Base-by-base conservation (phyloP, 2,888 invertebrate genomes). In the Papilio protenor region DNA sequence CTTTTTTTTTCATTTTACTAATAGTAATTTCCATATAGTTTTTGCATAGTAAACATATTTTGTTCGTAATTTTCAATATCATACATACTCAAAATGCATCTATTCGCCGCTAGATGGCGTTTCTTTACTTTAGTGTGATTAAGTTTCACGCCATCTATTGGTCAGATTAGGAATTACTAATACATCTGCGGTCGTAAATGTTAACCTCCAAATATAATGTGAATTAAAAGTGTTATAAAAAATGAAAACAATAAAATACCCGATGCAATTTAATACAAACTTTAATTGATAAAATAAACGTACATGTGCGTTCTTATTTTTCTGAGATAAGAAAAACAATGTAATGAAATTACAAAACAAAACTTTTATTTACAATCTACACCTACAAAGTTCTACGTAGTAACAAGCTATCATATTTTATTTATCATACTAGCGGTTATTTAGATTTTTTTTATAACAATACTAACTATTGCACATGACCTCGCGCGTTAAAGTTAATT, bases 51-150 rank as follows among this genome's bases (percentile, higher is more conserved):
- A 14, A 49, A 49, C 40, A 40, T 8, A 40, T 40, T 40, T 40
- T 40, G 40, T 8, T 45, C 8, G 11, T 27, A 8, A 1, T 27
- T 40, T 40, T 40, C 40, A 18, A 8, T n/a, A 21, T n/a, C n/a
- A n/a, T 2, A n/a, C n/a, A n/a, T 16, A 21, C 23, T 18, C n/a
- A 12, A 59, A 57, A 12, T 59, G 0, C 10, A 23, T 0, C 27
- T 61, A 61, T 61, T 61, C 16, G 14, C 27, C 61, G 61, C 61
- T 61, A 61, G 61, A 61, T 61, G 61, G 61, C 61, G 3, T 1
- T 61, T 16, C 27, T 14, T 8, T 61, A 12, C 16, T 61, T 27
- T 27, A 55, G 21, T 59, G 4, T 59, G 4, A 27, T 23, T 12
- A 23, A 12, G 14, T 59, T 14, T 27, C 8, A 23, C 27, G 61